Evolutionary conservation across 2,888 invertebrate genomes (phyloP).

Genomic region (Acleris literana): DNA sequence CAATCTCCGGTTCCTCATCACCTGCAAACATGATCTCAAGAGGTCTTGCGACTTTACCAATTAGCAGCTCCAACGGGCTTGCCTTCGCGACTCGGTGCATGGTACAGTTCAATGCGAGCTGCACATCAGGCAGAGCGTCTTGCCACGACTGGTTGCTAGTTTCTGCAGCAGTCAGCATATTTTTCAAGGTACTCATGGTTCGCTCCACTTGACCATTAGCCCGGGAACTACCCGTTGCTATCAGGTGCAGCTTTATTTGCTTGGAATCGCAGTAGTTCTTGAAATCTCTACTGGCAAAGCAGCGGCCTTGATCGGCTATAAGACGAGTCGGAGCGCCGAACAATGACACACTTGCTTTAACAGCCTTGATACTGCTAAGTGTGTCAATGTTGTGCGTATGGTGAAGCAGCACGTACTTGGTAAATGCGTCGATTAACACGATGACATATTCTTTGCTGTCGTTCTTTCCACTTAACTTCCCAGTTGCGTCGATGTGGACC

Average conservation of each 20-base stretch:
- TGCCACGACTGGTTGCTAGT: slow-evolving; percentile 4
- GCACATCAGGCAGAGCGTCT: slow-evolving; percentile 18
- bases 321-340: slow-evolving; percentile 17
- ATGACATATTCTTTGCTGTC: slow-evolving; percentile 13
- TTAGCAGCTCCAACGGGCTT: slow-evolving; percentile 18
- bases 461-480: slow-evolving; percentile 45
- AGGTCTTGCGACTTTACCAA: slow-evolving; percentile 19
- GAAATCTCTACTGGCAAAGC: slow-evolving; percentile 14
- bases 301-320: slow-evolving; percentile 24
- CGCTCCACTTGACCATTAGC: slow-evolving; percentile 34
- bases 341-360: background rate
- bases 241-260: slow-evolving; percentile 19
- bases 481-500: slow-evolving; percentile 46
- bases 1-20: background rate
- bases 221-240: slow-evolving; percentile 2
- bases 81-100: slow-evolving; percentile 1
- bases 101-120: slow-evolving; percentile 21
- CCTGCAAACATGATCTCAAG: background rate
- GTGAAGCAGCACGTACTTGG: background rate
- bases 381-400: background rate
- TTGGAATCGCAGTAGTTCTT: slow-evolving; percentile 15
- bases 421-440: background rate
- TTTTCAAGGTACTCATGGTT: slow-evolving; percentile 22
- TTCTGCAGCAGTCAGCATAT: slow-evolving; percentile 18
- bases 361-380: background rate